Conservation (phyloP, 2,888 invertebrate species). For the Cerastis rubricosa region DNA sequence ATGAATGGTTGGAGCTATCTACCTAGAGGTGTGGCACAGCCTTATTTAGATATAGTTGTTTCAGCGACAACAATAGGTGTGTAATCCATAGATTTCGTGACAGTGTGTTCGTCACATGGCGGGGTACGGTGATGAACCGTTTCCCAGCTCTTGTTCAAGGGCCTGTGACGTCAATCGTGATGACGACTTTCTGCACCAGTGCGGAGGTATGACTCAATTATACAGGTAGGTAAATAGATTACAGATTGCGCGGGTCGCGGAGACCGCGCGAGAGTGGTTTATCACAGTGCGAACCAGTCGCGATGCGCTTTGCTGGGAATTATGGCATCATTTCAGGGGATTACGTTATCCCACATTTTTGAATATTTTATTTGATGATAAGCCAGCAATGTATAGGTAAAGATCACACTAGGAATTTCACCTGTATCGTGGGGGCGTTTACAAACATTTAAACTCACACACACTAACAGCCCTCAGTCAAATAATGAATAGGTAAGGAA, state of each 20-base stretch:
- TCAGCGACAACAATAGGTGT: not conserved
- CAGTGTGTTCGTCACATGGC: conserved; percentile 3
- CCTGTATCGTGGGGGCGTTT: too few species aligned
- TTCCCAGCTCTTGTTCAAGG: conserved; percentile 37
- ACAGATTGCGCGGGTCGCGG: conserved; percentile 41
- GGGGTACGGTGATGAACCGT: conserved; percentile 61
- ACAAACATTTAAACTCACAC: too few species aligned
- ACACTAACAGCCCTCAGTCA: too few species aligned
- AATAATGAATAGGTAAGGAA: too few species aligned
- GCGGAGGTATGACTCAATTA: conserved; percentile 37
- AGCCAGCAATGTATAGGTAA: too few species aligned
- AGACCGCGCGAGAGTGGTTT: not conserved
- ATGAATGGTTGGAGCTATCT: not conserved
- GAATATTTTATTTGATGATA: too few species aligned
- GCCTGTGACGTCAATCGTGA: conserved; percentile 52
- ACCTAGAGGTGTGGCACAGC: not conserved
- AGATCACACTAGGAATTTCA: too few species aligned
- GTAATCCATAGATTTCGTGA: conserved; percentile 2
- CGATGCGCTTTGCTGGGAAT: not conserved
- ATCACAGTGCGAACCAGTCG: not conserved
- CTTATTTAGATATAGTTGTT: not conserved
- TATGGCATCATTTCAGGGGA: too few species aligned
- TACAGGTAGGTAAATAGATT: conserved; percentile 39
- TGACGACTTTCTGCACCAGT: conserved; percentile 25
- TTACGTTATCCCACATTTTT: too few species aligned